Evolutionary conservation across 2,888 invertebrate genomes (phyloP), one percentile per base, ranked within the genome.

Genomic region (Leptinotarsa peninsularis): DNA sequence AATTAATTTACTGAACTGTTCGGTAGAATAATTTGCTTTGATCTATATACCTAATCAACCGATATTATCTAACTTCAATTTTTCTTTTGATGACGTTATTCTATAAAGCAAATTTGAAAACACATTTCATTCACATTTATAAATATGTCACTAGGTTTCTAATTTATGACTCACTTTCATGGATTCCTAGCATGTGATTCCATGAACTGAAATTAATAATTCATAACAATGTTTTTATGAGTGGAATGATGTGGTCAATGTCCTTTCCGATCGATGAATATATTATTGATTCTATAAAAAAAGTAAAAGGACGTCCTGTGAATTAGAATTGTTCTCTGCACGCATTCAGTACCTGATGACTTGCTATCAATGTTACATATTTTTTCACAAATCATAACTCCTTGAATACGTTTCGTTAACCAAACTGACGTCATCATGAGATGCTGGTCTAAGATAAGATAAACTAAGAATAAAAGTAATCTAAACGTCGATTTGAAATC

Each of bases 201-300:
- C 63, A 18, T 52, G 21, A 23, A 49, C 15, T 60, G 18, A 66
- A 73, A 76, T 71, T 50, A 68, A 68, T 68, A 27, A 68, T 68
- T 68, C 70, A 43, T 23, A 23, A 23, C 17, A 70, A 27, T 43
- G 21, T 76, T 66, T 49, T 76, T 70, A 33, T n/a, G 5, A 23
- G 60, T 4, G 49, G 14, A 18, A 14, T 58, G 18, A 63, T 56
- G 71, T 71, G 66, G 71, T 63, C 63, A 71, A 52, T 66, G 71
- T 71, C 71, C 71, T 52, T 49, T 70, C 49, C 49, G 4, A 69
- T 69, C 54, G 58, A 70, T 60, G 15, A 49, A 58, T 58, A 58
- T 23, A 58, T 58, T 58, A 58, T 58, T 23, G 58, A 58, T 58
- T 58, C 21, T 15, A 58, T 58, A 14, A 21, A 58, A 58, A 5